phyloP scores from a whole-genome alignment of 2,888 invertebrate species.

The Eilema caniola region DNA sequence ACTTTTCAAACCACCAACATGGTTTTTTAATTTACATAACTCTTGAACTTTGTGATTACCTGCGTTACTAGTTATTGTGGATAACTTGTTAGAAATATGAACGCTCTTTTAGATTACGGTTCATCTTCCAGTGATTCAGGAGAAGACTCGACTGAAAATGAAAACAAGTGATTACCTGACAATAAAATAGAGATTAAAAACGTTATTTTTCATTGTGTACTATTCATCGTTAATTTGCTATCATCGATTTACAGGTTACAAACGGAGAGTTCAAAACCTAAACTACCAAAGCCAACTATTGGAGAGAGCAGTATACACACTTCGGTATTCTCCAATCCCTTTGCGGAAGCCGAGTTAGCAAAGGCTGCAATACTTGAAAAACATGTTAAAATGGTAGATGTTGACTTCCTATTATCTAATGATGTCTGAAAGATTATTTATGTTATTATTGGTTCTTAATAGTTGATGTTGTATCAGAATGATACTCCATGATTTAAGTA shows the following conservation, averaged over 20 bases:
- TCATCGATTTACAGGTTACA: conserved; percentile 49
- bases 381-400: conserved; percentile 96
- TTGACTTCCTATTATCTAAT: conserved; percentile 77
- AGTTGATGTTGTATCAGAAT: background rate
- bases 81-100: conserved; percentile 71
- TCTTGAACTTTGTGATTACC: background rate
- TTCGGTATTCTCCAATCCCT: conserved; percentile 96
- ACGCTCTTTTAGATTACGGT: conserved; percentile 90
- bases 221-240: background rate
- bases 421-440: background rate
- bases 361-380: conserved; percentile 95
- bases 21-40: conserved; percentile 20
- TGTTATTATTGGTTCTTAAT: background rate
- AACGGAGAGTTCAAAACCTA: conserved; percentile 65
- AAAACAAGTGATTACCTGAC: conserved; percentile 68
- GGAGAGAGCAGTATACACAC: conserved; percentile 86
- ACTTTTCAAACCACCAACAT: conserved; percentile 26
- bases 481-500: background rate
- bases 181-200: background rate
- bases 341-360: conserved; percentile 93
- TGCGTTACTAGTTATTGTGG: background rate
- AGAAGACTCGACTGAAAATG: conserved; percentile 73
- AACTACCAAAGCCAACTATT: conserved; percentile 89
- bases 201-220: background rate
- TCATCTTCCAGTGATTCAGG: conserved; percentile 82